Conservation (phyloP, 2,797 vertebrate genomes). For the Phylloscopus collybita region DNA sequence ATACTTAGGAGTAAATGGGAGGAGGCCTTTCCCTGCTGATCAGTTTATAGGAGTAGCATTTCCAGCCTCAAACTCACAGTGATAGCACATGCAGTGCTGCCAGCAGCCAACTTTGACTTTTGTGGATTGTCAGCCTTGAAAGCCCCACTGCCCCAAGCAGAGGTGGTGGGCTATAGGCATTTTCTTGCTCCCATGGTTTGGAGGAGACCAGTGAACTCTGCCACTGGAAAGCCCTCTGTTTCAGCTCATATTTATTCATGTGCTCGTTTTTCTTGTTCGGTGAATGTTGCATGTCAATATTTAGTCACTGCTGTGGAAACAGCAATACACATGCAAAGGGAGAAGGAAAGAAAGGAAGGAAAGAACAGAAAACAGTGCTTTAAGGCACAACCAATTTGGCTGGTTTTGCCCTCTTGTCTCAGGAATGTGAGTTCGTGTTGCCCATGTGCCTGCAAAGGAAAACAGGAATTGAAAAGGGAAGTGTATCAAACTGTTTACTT, state of each 20-base stretch:
- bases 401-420: neutral
- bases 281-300: slow-evolving; percentile 47
- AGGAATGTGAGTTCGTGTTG: neutral
- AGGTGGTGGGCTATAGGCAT: neutral
- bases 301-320: slow-evolving; percentile 55
- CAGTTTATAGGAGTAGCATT: neutral
- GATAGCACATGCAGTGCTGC: neutral
- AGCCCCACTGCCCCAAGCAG: neutral
- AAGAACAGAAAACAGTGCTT: slow-evolving; percentile 15
- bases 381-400: slow-evolving; percentile 1
- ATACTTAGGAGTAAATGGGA: neutral
- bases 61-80: neutral
- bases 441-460: slow-evolving; percentile 5
- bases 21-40: neutral
- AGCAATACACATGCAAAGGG: neutral
- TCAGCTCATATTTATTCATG: slow-evolving; percentile 17
- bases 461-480: slow-evolving; percentile 56
- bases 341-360: neutral
- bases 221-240: neutral
- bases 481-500: slow-evolving; percentile 41
- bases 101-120: neutral
- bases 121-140: neutral
- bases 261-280: slow-evolving; percentile 44
- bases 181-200: neutral
- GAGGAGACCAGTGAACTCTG: neutral